A percentile compares a stretch with the other conserved stretches of the same genome.
These are phyloP conservation scores for Lutjanus argentimaculatus DNA, from an alignment of 2,797 vertebrate species.

Conservation along the genomic window DNA sequence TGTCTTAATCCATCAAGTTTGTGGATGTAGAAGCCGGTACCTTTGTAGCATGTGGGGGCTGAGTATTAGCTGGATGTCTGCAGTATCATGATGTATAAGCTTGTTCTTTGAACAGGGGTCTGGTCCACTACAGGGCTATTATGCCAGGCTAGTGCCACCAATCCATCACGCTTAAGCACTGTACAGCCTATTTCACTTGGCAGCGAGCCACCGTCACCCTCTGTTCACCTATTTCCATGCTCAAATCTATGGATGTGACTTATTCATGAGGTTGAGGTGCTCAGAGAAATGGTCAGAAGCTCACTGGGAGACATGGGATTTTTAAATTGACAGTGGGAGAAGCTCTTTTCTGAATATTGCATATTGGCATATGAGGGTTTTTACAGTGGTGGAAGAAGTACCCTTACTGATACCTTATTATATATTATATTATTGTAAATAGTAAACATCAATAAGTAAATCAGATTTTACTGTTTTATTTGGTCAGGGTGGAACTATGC, in stretches of 20 bases:
- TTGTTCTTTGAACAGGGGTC: constrained; percentile 73
- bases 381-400: neutral
- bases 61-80: constrained; percentile 68
- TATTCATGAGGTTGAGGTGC: constrained; percentile 60
- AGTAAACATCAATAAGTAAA: neutral
- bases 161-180: constrained; percentile 80
- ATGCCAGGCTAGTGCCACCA: constrained; percentile 73
- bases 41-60: constrained; percentile 62
- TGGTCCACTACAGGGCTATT: constrained; percentile 76
- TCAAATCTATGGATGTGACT: constrained; percentile 70
- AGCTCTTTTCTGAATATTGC: constrained; percentile 35
- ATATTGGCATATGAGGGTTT: constrained; percentile 4
- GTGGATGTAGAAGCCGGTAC: constrained; percentile 69
- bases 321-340: constrained; percentile 26
- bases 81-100: constrained; percentile 82
- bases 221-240: constrained; percentile 68
- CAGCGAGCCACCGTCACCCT: constrained; percentile 63
- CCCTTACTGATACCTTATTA: no score
- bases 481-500: neutral
- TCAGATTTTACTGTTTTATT: neutral
- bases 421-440: no score
- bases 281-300: constrained; percentile 51
- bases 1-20: constrained; percentile 82
- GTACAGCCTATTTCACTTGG: constrained; percentile 75
- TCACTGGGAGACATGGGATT: constrained; percentile 24